phyloP scores from a whole-genome alignment of 2,797 vertebrate species.

The Thripadectes ignobilis region DNA sequence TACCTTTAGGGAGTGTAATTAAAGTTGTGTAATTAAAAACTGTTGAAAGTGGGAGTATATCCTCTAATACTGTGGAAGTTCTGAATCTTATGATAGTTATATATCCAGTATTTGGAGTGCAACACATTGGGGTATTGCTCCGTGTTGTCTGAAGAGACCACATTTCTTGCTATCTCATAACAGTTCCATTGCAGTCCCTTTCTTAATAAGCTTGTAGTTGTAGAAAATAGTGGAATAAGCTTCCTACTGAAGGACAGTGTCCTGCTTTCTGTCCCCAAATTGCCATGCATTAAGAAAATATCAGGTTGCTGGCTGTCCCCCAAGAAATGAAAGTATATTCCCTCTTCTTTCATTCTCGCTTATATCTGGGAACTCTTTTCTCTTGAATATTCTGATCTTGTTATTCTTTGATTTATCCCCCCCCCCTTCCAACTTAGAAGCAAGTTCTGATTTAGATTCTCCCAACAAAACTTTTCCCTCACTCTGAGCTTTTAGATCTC shows the following conservation, averaged over 20 bases:
- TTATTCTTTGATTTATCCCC: not conserved
- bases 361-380: not conserved
- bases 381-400: not conserved
- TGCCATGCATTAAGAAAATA: not conserved
- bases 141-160: not conserved
- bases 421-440: accelerated
- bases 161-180: not conserved
- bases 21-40: not conserved
- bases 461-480: not conserved
- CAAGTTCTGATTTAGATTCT: not conserved
- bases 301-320: not conserved
- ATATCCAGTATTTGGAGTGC: not conserved
- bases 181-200: not conserved
- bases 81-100: not conserved
- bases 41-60: not conserved
- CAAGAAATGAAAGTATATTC: not conserved
- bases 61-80: not conserved
- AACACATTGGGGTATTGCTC: not conserved
- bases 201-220: not conserved
- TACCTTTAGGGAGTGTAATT: not conserved
- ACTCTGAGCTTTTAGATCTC: not conserved
- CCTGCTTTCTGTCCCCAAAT: not conserved
- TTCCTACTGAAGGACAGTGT: accelerated
- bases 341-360: not conserved
- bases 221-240: not conserved